A percentile compares a stretch with the other conserved stretches of the same genome.
These are phyloP conservation scores for Recurvirostra avosetta DNA, from an alignment of 2,113 vertebrate species.

Conservation along the genomic window DNA sequence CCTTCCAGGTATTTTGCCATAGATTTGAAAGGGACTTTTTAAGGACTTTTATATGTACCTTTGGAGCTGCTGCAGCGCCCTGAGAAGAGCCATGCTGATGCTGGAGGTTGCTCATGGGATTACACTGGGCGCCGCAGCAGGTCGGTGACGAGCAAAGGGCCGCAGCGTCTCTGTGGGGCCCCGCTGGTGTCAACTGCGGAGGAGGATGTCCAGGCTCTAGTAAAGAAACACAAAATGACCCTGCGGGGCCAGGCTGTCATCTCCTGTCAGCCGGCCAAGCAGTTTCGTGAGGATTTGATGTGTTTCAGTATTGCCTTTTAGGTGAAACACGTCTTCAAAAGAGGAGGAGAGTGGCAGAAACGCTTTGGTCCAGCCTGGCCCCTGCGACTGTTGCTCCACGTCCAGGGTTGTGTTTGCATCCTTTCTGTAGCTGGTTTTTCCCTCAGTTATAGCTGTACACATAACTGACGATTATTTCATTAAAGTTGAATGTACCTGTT, in stretches of 20 bases:
- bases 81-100: not conserved
- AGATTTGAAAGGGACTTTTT: conserved; percentile 12
- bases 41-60: not conserved
- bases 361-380: not conserved
- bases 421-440: not conserved
- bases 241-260: not conserved
- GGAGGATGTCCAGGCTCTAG: not conserved
- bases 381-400: rapidly evolving
- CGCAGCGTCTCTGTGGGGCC: not conserved
- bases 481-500: conserved; percentile 40
- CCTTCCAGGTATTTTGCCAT: conserved; percentile 16
- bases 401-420: conserved; percentile 8
- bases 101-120: not conserved
- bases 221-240: not conserved
- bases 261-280: not conserved
- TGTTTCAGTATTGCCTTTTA: not conserved
- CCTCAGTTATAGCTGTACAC: not conserved
- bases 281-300: not conserved
- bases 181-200: not conserved
- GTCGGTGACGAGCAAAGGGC: not conserved
- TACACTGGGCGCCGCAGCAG: not conserved
- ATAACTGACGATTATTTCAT: conserved; percentile 21
- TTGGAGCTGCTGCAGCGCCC: not conserved
- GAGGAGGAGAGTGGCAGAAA: not conserved
- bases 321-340: rapidly evolving